Evolutionary conservation across 1,140 invertebrate genomes (phyloP).

Genomic region (Zaprionus taronus): DNA sequence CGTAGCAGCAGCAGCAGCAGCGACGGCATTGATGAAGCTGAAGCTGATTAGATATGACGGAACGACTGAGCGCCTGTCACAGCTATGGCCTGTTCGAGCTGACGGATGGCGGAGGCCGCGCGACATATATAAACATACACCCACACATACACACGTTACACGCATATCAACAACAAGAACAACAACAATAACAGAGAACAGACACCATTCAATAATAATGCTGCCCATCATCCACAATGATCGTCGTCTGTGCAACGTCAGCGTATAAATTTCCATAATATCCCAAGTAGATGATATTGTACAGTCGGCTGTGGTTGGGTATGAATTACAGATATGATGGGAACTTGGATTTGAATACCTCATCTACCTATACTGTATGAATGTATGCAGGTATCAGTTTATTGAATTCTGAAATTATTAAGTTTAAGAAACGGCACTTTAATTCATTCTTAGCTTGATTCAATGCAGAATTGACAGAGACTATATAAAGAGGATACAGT

Average conservation of each 20-base stretch:
- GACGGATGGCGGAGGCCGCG: slow-evolving; percentile 31
- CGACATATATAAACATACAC: slow-evolving; percentile 31
- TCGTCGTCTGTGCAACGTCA: slow-evolving; percentile 2
- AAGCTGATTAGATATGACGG: slow-evolving; percentile 69
- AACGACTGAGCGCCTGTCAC: slow-evolving; percentile 24
- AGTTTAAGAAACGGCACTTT: not conserved
- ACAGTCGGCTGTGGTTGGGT: not conserved
- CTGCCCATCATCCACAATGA: slow-evolving; percentile 1
- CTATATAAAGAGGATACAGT: too few relatives aligned
- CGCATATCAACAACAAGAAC: slow-evolving; percentile 45
- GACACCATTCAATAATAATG: slow-evolving; percentile 19
- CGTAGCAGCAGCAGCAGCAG: slow-evolving; percentile 1
- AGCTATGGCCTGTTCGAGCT: slow-evolving; percentile 33
- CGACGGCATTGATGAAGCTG: slow-evolving; percentile 24
- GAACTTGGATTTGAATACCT: not conserved
- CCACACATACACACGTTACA: slow-evolving; percentile 35
- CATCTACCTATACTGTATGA: too few relatives aligned
- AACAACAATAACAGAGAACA: slow-evolving; percentile 13
- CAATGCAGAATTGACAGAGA: too few relatives aligned
- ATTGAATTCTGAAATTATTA: not conserved
- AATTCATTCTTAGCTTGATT: too few relatives aligned
- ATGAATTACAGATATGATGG: not conserved
- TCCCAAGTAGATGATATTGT: not conserved
- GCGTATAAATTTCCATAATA: slow-evolving; percentile 2
- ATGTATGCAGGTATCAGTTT: not conserved